Evolutionary conservation across 1,140 invertebrate genomes (phyloP), one percentile per base, ranked within the genome.

Genomic region (Acyrthosiphon pisum): DNA sequence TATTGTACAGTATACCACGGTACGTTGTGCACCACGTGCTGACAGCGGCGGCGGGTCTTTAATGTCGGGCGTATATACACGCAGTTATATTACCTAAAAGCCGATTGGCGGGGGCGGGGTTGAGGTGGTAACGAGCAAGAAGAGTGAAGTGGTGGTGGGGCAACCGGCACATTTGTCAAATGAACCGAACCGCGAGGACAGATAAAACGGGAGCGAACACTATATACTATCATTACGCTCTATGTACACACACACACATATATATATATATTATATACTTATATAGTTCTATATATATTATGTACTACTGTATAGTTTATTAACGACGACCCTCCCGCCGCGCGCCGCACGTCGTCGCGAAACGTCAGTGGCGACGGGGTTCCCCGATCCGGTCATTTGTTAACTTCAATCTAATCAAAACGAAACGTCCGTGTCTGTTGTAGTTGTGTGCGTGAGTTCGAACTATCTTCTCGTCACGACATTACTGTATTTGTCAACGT

Each of bases 381-480:
- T 86, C 41, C 83, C 84, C 84, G 41, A 68, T 68, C 48, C 76
- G 35, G 91, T 86, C 91, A 86, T 93, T 93, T 86, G 91, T 93
- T 84, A 93, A 93, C 91, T 93, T 86, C 91, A 86, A 93, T 93
- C 46, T 93, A 93, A 93, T 93, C 91, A 86, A 93, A 93, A 93
- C 76, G 91, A 92, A 92, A 84, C 91, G 91, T 90, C 30, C 76
- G 46, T 76, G 56, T 93, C 81, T 23, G 50, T 50, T 14, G 89
- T n/a, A 22, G 50, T 53, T 48, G 90, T 48, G 35, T 68, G 30
- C 11, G 60, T n/a, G 30, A 68, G 30, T 68, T 68, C 60, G 30
- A n/a, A 4, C 91, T 30, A 37, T 93, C 68, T 86, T 50, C 46
- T 83, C 48, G 81, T 93, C 91, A 93, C 91, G 91, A 93, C 91